Percentiles rank a stretch among this genome's conserved stretches.
Conservation (phyloP, 2,797 vertebrate genomes). For the Lacerta viridis region DNA sequence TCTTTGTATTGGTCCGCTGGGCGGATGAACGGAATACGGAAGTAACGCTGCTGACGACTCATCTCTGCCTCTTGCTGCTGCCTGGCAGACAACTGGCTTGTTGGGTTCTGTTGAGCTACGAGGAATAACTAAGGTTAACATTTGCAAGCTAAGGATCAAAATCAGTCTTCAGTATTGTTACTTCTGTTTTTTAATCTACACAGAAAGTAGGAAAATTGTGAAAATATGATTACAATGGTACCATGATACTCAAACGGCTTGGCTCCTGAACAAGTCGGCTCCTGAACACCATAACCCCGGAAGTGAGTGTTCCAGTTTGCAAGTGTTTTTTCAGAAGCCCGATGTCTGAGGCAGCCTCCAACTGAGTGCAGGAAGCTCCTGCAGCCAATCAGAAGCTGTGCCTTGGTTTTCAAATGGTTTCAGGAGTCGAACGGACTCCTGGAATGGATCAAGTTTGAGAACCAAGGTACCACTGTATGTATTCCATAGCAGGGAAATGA, state of each 20-base stretch:
- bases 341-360: too few relatives aligned
- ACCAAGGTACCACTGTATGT: too few relatives aligned
- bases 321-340: too few relatives aligned
- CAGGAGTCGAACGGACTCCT: too few relatives aligned
- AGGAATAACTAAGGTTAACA: conserved; percentile 50
- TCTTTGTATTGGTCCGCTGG: conserved; percentile 95
- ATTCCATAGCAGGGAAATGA: neutral
- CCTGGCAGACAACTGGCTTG: conserved; percentile 84
- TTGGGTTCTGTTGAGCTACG: conserved; percentile 89
- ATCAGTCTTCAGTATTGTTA: neutral
- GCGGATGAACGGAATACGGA: conserved; percentile 96
- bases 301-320: too few relatives aligned
- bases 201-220: neutral
- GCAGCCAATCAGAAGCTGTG: too few relatives aligned
- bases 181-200: neutral
- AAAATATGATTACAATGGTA: neutral
- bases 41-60: conserved; percentile 94
- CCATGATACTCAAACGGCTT: too few relatives aligned
- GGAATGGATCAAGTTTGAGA: too few relatives aligned
- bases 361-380: too few relatives aligned
- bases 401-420: too few relatives aligned
- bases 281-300: too few relatives aligned
- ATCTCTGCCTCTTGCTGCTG: conserved; percentile 89
- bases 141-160: conserved; percentile 5
- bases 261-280: too few relatives aligned